Evolutionary conservation across 2,888 invertebrate genomes (phyloP).

Genomic region (Cheilosia scutellata): DNA sequence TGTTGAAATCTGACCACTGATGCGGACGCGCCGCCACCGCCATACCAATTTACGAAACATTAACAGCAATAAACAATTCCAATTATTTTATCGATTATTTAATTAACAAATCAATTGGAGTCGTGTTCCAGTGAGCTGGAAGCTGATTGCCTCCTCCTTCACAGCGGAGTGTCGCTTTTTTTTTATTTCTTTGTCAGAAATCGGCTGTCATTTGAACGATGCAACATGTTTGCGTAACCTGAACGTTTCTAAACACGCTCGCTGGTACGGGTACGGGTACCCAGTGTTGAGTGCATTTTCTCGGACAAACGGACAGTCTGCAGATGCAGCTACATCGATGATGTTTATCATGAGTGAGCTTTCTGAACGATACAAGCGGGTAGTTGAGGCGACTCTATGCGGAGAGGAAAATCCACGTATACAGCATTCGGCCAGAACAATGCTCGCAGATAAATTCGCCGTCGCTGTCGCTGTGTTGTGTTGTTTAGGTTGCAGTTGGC

Average conservation of each 20-base stretch:
- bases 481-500: constrained; percentile 15
- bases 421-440: constrained; percentile 19
- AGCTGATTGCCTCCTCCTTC: constrained; percentile 2
- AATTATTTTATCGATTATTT: constrained; percentile 71
- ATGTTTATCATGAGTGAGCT: constrained; percentile 39
- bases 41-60: constrained; percentile 57
- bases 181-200: constrained; percentile 11
- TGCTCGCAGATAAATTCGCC: constrained; percentile 44
- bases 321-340: constrained; percentile 21
- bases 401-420: constrained; percentile 6
- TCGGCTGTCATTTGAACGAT: constrained; percentile 50
- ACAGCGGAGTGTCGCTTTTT: not conserved
- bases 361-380: constrained; percentile 10
- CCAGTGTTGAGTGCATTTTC: constrained; percentile 25
- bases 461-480: constrained; percentile 14
- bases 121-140: not conserved
- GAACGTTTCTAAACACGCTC: constrained; percentile 53
- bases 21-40: not conserved
- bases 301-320: constrained; percentile 15
- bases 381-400: not conserved
- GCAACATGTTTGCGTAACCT: constrained; percentile 71
- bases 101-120: constrained; percentile 64
- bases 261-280: too few relatives aligned
- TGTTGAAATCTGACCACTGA: constrained; percentile 32
- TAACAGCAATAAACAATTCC: constrained; percentile 67